Evolutionary conservation across 2,113 vertebrate genomes (phyloP), one percentile per base, ranked within the genome.

Genomic region (Melanostigma gelatinosum): DNA sequence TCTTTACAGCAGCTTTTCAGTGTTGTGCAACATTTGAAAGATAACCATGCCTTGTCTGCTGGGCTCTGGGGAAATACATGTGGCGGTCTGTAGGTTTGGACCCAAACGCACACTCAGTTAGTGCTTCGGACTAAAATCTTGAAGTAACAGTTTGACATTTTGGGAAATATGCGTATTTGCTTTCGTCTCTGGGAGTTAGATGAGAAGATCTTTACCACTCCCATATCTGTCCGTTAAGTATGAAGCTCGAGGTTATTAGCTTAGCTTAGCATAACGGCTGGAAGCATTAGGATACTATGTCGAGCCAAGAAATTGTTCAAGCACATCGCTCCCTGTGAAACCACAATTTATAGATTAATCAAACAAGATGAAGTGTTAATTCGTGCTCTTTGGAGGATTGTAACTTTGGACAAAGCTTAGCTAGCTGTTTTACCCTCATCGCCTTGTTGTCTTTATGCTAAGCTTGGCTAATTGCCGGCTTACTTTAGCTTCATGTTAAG

Each of bases 1-100:
- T 81, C 58, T 83, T 74, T 61, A 52, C 42, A 77, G 68, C 60
- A 11, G 3, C 18, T 29, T 79, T 65, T 70, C 54, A 60, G 1
- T 12, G 24, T 58, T 50, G 20, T 15, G 46, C 34, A 58, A 50
- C n/a, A 29, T 57, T 27, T 27, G 32, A n/a, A 20, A 79, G 1
- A 67, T 38, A 24, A 10, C 4, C 15, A 10, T 24, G 15, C 58
- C 20, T 38, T 27, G 57, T 73, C 27, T 61, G 34, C 42, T 24
- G 7, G 34, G n/a, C 60, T 2, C 16, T 1, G 1, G 34, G 20
- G 15, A 65, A 64, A 67, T 8, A 16, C 15, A 55, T 13, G 54
- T 27, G 24, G 54, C 1, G 5, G 24, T 27, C 55, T 6, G 20
- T 27, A 57, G 24, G 24, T 27, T 13, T 27, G 11, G n/a, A 27